Evolutionary conservation across 2,888 invertebrate genomes (phyloP).

Genomic region (Troides aeacus): DNA sequence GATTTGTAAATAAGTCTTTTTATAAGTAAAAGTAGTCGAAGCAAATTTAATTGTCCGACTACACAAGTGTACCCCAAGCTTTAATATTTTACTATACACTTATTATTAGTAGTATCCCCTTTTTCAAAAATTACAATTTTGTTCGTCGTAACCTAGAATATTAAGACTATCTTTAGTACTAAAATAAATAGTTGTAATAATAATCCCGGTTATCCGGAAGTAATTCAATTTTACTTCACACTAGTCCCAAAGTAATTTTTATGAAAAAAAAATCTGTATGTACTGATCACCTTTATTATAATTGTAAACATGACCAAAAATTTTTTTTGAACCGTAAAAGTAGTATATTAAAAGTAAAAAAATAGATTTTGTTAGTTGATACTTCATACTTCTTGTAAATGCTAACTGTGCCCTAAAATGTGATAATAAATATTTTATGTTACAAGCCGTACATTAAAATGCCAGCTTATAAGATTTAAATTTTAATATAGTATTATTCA

Average conservation of each 20-base stretch:
- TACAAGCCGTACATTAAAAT: neutral
- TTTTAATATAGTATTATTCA: neutral
- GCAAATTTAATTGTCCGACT: constrained; percentile 31
- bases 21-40: constrained; percentile 17
- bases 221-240: neutral
- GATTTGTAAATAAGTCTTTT: constrained; percentile 59
- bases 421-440: neutral
- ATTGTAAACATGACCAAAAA: neutral
- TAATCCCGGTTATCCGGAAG: neutral
- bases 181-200: constrained; percentile 12
- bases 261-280: neutral
- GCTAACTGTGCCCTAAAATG: neutral
- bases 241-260: neutral
- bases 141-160: constrained; percentile 18
- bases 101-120: constrained; percentile 27
- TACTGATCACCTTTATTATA: neutral
- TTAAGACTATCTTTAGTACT: constrained; percentile 15
- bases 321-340: neutral
- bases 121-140: constrained; percentile 28
- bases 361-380: neutral
- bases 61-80: constrained; percentile 45
- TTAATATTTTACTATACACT: constrained; percentile 44
- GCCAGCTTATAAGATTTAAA: neutral
- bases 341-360: neutral
- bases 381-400: neutral